Percentiles rank a stretch among this genome's conserved stretches.
These are phyloP conservation scores for Agrotis clavis DNA, from an alignment of 2,888 invertebrate species.

Conservation along the genomic window DNA sequence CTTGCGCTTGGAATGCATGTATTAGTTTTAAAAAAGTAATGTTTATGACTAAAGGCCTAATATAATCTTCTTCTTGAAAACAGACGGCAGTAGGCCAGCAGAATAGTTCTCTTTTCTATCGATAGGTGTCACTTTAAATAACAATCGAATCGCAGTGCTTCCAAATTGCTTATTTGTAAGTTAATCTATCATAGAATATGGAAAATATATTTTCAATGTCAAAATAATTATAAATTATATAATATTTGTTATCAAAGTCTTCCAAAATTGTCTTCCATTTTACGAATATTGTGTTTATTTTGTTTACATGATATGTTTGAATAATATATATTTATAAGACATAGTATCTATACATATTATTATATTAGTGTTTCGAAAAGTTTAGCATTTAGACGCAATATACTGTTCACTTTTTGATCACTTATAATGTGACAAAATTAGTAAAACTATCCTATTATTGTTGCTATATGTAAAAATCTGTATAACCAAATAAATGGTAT, in stretches of 20 bases:
- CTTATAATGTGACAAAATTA: conserved; percentile 78
- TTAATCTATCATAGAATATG: conserved; percentile 5
- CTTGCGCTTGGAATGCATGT: conserved; percentile 1
- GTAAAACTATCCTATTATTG: conserved; percentile 82
- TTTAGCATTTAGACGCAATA: conserved; percentile 80
- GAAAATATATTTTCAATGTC: conserved; percentile 88
- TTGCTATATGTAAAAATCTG: conserved; percentile 89
- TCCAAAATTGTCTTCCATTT: conserved; percentile 76
- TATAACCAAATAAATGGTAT: conserved; percentile 90
- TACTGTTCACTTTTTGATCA: conserved; percentile 79
- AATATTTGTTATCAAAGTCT: conserved; percentile 69
- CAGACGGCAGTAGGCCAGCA: conserved; percentile 65
- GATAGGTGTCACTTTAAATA: conserved; percentile 48
- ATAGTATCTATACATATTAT: conserved; percentile 32
- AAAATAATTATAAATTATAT: conserved; percentile 63
- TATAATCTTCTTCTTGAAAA: conserved; percentile 45
- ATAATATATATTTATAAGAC: conserved; percentile 66
- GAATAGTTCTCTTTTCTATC: conserved; percentile 35
- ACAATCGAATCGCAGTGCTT: conserved; percentile 70
- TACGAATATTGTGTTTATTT: conserved; percentile 53
- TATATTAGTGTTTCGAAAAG: conserved; percentile 66
- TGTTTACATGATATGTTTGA: conserved; percentile 52
- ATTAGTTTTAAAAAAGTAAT: not conserved
- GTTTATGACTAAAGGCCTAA: not conserved
- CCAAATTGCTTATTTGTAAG: conserved; percentile 62